A percentile compares a stretch with the other conserved stretches of the same genome.
Evolutionary conservation across 2,797 vertebrate genomes (phyloP).

Genomic region (Hippocampus kuda): DNA sequence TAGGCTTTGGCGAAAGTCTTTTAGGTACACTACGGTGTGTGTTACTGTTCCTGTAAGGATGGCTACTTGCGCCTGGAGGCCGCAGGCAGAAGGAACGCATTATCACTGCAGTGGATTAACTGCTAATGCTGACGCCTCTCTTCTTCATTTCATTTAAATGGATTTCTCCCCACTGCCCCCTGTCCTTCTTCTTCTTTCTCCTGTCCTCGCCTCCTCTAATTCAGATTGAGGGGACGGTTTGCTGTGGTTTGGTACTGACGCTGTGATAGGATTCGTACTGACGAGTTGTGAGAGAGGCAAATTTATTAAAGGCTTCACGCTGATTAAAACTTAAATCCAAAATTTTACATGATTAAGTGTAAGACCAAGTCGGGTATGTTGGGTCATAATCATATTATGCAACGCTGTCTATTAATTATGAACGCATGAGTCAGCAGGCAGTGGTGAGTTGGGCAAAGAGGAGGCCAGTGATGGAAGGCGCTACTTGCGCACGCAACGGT

Average conservation of each 20-base stretch:
- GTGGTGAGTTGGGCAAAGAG: slow-evolving; percentile 22
- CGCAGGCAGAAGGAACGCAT: slow-evolving; percentile 50
- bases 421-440: slow-evolving; percentile 57
- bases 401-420: slow-evolving; percentile 53
- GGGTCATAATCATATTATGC: slow-evolving; percentile 55
- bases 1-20: background rate
- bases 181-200: slow-evolving; percentile 11
- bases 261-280: slow-evolving; percentile 38
- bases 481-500: background rate
- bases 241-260: slow-evolving; percentile 40
- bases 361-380: slow-evolving; percentile 33
- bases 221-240: slow-evolving; percentile 42
- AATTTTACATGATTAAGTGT: slow-evolving; percentile 42
- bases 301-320: slow-evolving; percentile 39
- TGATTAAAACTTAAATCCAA: slow-evolving; percentile 46
- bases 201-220: slow-evolving; percentile 31
- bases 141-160: slow-evolving; percentile 62
- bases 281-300: slow-evolving; percentile 37
- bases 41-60: slow-evolving; percentile 43
- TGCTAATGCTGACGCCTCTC: slow-evolving; percentile 59
- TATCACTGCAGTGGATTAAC: slow-evolving; percentile 66
- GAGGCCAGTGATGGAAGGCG: background rate
- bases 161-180: slow-evolving; percentile 44
- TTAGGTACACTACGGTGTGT: slow-evolving; percentile 22
- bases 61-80: slow-evolving; percentile 45